Evolutionary conservation across 2,888 invertebrate genomes (phyloP).

Genomic region (Polietes domitor): DNA sequence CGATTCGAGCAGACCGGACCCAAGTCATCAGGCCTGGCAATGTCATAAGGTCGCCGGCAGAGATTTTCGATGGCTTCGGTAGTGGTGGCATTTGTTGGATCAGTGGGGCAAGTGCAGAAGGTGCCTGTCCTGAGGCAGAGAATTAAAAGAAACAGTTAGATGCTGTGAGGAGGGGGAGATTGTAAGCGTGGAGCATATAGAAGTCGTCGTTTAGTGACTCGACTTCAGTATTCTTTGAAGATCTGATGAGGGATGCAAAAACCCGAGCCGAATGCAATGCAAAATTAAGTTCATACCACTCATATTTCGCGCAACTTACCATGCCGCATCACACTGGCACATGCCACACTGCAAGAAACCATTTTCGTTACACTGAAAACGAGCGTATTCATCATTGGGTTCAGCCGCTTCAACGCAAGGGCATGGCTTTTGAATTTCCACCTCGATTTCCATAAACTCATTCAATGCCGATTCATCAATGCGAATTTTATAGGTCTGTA

Average conservation of each 20-base stretch:
- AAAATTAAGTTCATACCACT: too few species aligned
- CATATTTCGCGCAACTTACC: too few species aligned
- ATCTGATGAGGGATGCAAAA: too few species aligned
- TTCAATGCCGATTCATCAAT: conserved; percentile 91
- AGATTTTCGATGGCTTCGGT: conserved; percentile 74
- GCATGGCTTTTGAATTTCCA: conserved; percentile 89
- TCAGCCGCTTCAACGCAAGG: conserved; percentile 81
- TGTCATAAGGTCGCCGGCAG: conserved; percentile 77
- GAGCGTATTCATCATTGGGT: conserved; percentile 72
- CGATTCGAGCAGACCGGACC: conserved; percentile 85
- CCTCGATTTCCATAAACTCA: conserved; percentile 85
- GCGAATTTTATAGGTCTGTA: conserved; percentile 82
- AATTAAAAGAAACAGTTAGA: too few species aligned
- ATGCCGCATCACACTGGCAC: conserved; percentile 84
- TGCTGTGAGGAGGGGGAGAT: too few species aligned
- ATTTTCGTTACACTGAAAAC: conserved; percentile 78
- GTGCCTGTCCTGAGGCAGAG: conserved; percentile 77
- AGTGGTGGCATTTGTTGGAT: conserved; percentile 72
- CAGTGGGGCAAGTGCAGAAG: conserved; percentile 76
- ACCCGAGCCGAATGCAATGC: too few species aligned
- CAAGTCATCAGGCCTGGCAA: conserved; percentile 72
- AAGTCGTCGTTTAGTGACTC: too few species aligned
- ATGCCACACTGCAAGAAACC: conserved; percentile 85
- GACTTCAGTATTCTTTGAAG: too few species aligned
- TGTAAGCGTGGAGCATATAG: too few species aligned